phyloP scores from a whole-genome alignment of 2,888 invertebrate genomes.

The Mylabris sibirica region DNA sequence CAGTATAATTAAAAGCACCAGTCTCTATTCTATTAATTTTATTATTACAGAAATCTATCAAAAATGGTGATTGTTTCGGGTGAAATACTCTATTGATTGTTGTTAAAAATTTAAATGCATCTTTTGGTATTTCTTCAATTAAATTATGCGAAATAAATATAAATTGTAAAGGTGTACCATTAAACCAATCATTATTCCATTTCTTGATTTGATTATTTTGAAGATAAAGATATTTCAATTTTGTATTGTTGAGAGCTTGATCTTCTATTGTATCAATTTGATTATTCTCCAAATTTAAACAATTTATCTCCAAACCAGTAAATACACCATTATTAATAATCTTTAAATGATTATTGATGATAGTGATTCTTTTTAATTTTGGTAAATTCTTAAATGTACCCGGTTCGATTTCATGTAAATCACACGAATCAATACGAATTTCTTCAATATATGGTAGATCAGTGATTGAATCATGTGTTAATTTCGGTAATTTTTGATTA shows the following conservation, averaged over 20 bases:
- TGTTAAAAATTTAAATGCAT: constrained; percentile 36
- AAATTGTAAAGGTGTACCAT: constrained; percentile 34
- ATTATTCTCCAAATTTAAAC: constrained; percentile 18
- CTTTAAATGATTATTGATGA: neutral
- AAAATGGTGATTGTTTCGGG: neutral
- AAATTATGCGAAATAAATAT: neutral
- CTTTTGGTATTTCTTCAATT: constrained; percentile 35
- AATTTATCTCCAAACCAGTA: neutral
- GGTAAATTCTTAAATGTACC: constrained; percentile 8
- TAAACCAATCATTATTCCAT: constrained; percentile 46
- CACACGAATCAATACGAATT: neutral
- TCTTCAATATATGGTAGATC: constrained; percentile 2
- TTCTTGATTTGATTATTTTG: constrained; percentile 40
- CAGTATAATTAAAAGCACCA: neutral
- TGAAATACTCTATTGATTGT: neutral
- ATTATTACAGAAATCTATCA: neutral
- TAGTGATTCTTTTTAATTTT: neutral
- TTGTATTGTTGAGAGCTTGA: constrained; percentile 18
- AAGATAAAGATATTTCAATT: constrained; percentile 37
- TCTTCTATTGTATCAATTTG: constrained; percentile 20
- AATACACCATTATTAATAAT: constrained; percentile 18
- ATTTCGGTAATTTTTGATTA: constrained; percentile 7
- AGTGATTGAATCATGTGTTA: neutral
- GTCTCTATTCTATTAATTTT: neutral
- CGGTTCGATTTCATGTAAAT: constrained; percentile 10